Conservation (phyloP, 2,797 vertebrate species). For the Clarias fuscus region DNA sequence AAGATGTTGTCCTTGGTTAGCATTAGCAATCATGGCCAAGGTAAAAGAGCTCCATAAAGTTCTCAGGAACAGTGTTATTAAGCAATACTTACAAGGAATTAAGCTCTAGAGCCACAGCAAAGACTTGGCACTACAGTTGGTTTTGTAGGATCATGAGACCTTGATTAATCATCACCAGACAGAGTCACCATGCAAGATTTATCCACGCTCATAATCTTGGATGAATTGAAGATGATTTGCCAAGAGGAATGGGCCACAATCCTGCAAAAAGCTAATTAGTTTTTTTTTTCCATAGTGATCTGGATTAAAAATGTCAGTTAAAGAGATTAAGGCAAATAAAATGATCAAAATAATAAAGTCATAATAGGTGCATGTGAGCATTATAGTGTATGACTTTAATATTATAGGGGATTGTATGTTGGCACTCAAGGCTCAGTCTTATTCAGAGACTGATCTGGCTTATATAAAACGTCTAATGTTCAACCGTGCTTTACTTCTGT, state of each 20-base stretch:
- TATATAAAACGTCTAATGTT: background rate
- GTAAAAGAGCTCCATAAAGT: background rate
- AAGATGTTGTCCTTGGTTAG: too few species aligned
- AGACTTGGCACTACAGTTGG: background rate
- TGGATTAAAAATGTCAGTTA: background rate
- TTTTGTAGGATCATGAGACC: background rate
- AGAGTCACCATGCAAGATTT: background rate
- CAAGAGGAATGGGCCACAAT: conserved; percentile 5
- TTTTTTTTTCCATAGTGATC: background rate
- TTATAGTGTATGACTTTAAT: background rate
- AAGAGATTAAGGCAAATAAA: conserved; percentile 6
- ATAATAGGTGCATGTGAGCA: background rate
- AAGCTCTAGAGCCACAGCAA: background rate
- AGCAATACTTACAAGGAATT: background rate
- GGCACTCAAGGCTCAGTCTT: background rate
- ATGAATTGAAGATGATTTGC: conserved; percentile 12
- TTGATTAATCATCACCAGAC: background rate
- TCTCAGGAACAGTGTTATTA: background rate
- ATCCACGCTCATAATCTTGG: background rate
- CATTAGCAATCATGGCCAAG: background rate
- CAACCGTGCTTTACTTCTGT: background rate
- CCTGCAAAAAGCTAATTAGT: background rate
- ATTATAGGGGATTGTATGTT: background rate
- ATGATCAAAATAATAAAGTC: background rate
- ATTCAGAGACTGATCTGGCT: background rate